Evolutionary conservation across 2,113 vertebrate species (phyloP), one percentile per base, ranked within the genome.

Genomic region (Otus sunia): DNA sequence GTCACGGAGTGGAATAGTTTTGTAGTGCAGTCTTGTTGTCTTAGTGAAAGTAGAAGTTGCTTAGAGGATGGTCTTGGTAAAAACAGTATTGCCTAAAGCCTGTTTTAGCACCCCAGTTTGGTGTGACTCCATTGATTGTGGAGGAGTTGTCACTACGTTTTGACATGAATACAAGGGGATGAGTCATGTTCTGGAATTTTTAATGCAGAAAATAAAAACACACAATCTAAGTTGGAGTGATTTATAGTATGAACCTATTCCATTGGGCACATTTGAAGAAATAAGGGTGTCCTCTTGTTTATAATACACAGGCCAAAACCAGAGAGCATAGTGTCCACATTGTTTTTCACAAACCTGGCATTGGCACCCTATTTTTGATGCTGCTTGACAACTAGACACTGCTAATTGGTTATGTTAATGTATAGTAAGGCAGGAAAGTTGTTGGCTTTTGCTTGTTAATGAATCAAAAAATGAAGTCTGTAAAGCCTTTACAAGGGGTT

Each of bases 201-300:
- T 76, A 91, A 90, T 39, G n/a, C 29, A 92, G 73, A 88, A 92
- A 92, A 91, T 25, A 92, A 89, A 83, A 12, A 5, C 53, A 37
- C 11, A 10, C 30, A 50, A 16, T 82, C 89, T n/a, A 75, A 76
- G 20, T 58, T 68, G 58, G 25, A 94, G 45, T 69, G 62, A 77
- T 80, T 96, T 91, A 71, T 34, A 81, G 9, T 21, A 26, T 12
- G 29, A 82, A 58, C 17, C 25, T 39, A 41, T 69, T 94, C 86
- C 60, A 76, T 27, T 29, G 41, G 66, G 39, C 43, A 79, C 50
- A 36, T 81, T 21, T 92, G 50, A 72, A 95, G 83, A 89, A 93
- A 68, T 58, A 41, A 81, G 39, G 22, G 14, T 78, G 53, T 92
- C 56, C 18, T 91, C 49, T 50, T 91, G 25, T 56, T 94, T 78